Evolutionary conservation across 2,113 vertebrate species (phyloP), one percentile per base, ranked within the genome.

Genomic region (Salvator merianae): DNA sequence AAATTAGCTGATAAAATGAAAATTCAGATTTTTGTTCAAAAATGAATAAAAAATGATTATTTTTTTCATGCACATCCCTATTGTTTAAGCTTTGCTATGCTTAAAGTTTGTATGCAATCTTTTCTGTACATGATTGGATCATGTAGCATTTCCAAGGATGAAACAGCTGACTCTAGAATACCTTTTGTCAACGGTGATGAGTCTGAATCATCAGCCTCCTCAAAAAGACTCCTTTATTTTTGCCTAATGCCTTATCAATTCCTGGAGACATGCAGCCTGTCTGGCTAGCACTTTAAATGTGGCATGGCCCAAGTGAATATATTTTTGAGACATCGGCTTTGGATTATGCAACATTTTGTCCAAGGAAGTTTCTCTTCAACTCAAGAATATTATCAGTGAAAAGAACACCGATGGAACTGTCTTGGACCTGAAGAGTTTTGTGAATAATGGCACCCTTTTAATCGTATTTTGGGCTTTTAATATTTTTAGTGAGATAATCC

Each of bases 401-500:
- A 79, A 7, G 3, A 47, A 6, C 20, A 38, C 12, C 53, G 43
- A 55, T 38, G 32, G 5, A 84, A 75, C 65, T 89, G 80, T 84
- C 62, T 74, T 0, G 0, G 40, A 78, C 87, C 82, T 82, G 80
- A 87, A 87, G 83, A 83, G 30, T 2, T 0, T 86, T 91, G 82
- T 85, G 90, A 68, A 82, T 13, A 89, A 76, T 90, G 62, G 59
- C 82, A 84, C 70, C 77, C 2, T 73, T 32, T n/a, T 10, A 66
- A 34, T 88, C 82, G 20, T 69, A 43, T 74, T 69, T 22, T 9
- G 34, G 32, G 32, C 8, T 70, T 80, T 81, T 82, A 93, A 91
- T 91, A 91, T 91, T 91, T 90, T 90, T 86, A 89, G 91, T 88
- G 87, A 87, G 88, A 90, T 91, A 91, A 59, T 59, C 55, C 55